A percentile compares a stretch with the other conserved stretches of the same genome.
Conservation (phyloP, 2,797 vertebrate species). For the Danio choprae region DNA sequence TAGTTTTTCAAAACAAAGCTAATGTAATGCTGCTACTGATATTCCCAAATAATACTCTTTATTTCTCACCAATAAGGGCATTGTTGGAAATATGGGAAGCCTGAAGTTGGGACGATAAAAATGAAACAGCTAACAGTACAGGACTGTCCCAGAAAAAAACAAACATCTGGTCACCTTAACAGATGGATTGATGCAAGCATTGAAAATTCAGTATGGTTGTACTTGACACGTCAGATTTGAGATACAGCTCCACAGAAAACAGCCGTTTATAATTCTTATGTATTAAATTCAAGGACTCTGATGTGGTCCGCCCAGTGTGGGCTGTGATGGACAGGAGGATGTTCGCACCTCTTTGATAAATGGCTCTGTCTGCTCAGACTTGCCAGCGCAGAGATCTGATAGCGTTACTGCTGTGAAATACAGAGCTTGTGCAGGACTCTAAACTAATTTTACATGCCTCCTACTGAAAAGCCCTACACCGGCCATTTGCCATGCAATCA, state of each 20-base stretch:
- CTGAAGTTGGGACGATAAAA: too few species aligned
- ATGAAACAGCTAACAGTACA: too few species aligned
- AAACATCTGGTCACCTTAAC: neutral
- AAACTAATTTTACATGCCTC: conserved; percentile 54
- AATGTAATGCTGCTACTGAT: too few species aligned
- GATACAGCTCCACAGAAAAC: neutral
- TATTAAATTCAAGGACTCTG: neutral
- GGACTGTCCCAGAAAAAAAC: neutral
- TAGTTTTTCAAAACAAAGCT: too few species aligned
- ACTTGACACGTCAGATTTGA: neutral
- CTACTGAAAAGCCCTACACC: conserved; percentile 35
- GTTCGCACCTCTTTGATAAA: conserved; percentile 54
- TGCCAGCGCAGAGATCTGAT: conserved; percentile 43
- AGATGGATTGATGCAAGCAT: neutral
- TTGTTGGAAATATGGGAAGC: too few species aligned
- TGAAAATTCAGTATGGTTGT: neutral
- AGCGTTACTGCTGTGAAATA: conserved; percentile 54
- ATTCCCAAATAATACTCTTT: too few species aligned
- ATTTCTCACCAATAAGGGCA: too few species aligned
- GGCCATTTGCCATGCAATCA: conserved; percentile 49
- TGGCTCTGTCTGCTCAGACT: conserved; percentile 45
- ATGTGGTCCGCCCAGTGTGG: conserved; percentile 15
- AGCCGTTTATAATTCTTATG: conserved; percentile 6
- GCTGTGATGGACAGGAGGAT: conserved; percentile 24
- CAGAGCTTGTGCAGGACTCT: conserved; percentile 47